Percentiles rank a stretch among this genome's conserved stretches.
These are phyloP conservation scores for Aspidiotus rigidus DNA, from an alignment of 2,888 invertebrate genomes.

Conservation along the genomic window DNA sequence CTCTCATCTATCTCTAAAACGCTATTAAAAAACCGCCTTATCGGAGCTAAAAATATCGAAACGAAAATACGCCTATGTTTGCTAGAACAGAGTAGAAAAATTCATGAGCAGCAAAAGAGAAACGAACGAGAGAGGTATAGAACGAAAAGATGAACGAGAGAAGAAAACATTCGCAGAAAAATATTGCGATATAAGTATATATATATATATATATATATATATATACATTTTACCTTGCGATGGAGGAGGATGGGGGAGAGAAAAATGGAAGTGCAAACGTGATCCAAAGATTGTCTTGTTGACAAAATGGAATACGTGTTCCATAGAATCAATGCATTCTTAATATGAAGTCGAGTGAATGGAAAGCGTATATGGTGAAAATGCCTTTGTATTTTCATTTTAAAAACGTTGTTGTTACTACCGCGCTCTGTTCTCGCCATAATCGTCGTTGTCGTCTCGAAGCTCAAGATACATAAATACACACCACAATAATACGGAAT, in stretches of 20 bases:
- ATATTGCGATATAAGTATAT: background rate
- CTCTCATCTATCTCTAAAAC: too few relatives aligned
- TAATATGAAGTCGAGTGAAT: constrained; percentile 19
- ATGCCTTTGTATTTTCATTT: constrained; percentile 4
- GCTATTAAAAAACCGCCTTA: too few relatives aligned
- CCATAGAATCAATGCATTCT: constrained; percentile 30
- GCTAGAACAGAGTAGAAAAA: background rate
- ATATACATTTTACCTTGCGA: background rate
- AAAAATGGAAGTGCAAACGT: constrained; percentile 25
- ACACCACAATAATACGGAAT: too few relatives aligned
- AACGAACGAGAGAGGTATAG: background rate
- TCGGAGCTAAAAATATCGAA: background rate
- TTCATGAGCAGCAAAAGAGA: constrained; percentile 1
- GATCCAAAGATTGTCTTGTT: constrained; percentile 27
- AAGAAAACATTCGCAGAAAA: background rate
- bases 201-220: background rate
- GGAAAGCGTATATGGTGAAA: constrained; percentile 1
- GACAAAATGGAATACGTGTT: constrained; percentile 33
- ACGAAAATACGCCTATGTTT: background rate
- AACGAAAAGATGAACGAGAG: background rate
- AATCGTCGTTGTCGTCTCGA: background rate
- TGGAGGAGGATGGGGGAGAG: background rate
- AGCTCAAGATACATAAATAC: background rate
- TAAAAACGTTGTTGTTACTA: background rate
- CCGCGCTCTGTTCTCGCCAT: too few relatives aligned